These are phyloP conservation scores for Bombus picipes DNA, from an alignment of 1,140 invertebrate species.

Conservation along the genomic window DNA sequence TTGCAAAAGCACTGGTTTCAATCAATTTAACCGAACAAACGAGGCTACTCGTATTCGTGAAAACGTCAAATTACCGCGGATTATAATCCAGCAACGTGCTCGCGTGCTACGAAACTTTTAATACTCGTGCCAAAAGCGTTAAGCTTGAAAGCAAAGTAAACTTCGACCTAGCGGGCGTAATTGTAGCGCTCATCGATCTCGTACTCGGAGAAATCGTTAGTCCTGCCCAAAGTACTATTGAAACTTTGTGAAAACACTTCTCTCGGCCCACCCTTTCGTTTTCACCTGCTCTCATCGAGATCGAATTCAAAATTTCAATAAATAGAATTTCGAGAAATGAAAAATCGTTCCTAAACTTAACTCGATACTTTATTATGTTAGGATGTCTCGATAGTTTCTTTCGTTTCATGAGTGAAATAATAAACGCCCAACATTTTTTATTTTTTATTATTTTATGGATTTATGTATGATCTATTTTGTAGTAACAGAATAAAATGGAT, in stretches of 20 bases:
- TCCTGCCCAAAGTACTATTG: constrained; percentile 6
- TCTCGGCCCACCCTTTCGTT: not conserved
- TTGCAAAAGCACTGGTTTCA: constrained; percentile 15
- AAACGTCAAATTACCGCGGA: constrained; percentile 62
- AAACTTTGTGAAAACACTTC: constrained; percentile 30
- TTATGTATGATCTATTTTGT: no score
- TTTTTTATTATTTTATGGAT: no score
- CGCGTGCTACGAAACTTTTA: constrained; percentile 65
- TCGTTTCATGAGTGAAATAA: no score
- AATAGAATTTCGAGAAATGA: not conserved
- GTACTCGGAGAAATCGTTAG: constrained; percentile 54
- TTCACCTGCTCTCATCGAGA: no score
- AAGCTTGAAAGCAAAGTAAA: constrained; percentile 65
- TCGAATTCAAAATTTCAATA: not conserved
- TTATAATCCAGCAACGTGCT: constrained; percentile 56
- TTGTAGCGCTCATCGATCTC: constrained; percentile 58
- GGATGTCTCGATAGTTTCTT: no score
- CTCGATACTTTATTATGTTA: no score
- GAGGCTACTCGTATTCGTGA: constrained; percentile 45
- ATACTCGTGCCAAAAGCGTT: constrained; percentile 59
- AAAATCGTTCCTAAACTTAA: not conserved
- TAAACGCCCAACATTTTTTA: no score
- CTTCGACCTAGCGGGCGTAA: constrained; percentile 53
- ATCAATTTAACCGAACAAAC: constrained; percentile 39
- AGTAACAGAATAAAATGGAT: no score